Conservation (phyloP, 2,888 invertebrate species). For the Rosalia funebris region DNA sequence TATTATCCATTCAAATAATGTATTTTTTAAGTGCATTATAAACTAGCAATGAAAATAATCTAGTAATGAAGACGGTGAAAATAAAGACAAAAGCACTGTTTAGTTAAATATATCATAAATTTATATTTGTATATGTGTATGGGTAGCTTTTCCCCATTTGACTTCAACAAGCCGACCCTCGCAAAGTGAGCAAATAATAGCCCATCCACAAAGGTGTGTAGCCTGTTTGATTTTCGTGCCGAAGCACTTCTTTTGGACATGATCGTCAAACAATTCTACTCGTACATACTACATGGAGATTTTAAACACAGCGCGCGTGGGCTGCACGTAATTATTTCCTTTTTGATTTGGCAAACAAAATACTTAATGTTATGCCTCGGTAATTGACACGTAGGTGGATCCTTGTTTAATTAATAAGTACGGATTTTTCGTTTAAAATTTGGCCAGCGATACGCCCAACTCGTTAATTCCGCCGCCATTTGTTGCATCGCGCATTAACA, state of each 20-base stretch:
- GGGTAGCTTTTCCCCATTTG: too few species aligned
- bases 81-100: too few species aligned
- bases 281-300: constrained; percentile 26
- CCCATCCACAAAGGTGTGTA: constrained; percentile 10
- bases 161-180: background rate
- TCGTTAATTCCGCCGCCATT: too few species aligned
- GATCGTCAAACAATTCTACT: constrained; percentile 34
- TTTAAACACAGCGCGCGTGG: constrained; percentile 25
- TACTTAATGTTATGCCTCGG: background rate
- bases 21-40: too few species aligned
- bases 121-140: too few species aligned
- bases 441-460: background rate
- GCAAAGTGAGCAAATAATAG: constrained; percentile 9
- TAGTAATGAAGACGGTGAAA: too few species aligned
- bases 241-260: constrained; percentile 16
- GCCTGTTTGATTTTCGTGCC: constrained; percentile 24
- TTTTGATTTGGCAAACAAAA: constrained; percentile 28
- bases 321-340: constrained; percentile 30
- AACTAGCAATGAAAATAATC: too few species aligned
- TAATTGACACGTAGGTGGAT: constrained; percentile 4
- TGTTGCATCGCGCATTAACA: too few species aligned
- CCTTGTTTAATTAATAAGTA: constrained; percentile 9
- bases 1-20: too few species aligned
- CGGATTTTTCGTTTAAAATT: constrained; percentile 3
- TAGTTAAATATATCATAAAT: too few species aligned